Conservation (phyloP, 2,888 invertebrate genomes). For the Sacculina carcini region DNA sequence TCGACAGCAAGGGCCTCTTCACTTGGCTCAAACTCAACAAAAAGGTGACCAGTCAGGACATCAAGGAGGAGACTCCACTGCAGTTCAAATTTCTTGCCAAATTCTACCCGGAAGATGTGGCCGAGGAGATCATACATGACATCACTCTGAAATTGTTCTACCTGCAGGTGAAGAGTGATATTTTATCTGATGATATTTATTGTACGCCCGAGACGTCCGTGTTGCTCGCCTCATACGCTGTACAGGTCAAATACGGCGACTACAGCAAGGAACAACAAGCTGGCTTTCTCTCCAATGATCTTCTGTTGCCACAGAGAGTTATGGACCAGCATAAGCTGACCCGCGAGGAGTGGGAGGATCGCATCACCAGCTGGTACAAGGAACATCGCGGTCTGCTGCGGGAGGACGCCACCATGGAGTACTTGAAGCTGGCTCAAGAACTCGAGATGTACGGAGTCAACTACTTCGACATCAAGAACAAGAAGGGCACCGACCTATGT, state of each 20-base stretch:
- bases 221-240: slow-evolving; percentile 87
- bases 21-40: slow-evolving; percentile 99
- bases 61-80: slow-evolving; percentile 91
- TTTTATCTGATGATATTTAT: slow-evolving; percentile 93
- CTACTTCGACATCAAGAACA: slow-evolving; percentile 98
- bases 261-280: slow-evolving; percentile 47
- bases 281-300: slow-evolving; percentile 37
- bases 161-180: slow-evolving; percentile 81
- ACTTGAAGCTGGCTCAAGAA: slow-evolving; percentile 85
- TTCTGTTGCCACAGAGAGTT: slow-evolving; percentile 75
- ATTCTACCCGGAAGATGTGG: slow-evolving; percentile 98
- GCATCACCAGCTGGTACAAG: slow-evolving; percentile 95
- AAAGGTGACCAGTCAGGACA: slow-evolving; percentile 97
- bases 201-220: slow-evolving; percentile 98
- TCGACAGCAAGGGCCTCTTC: slow-evolving; percentile 86
- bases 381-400: slow-evolving; percentile 40
- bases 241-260: slow-evolving; percentile 93
- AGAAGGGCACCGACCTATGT: slow-evolving; percentile 94
- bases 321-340: slow-evolving; percentile 97
- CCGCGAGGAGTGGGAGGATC: slow-evolving; percentile 93
- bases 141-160: slow-evolving; percentile 86
- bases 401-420: slow-evolving; percentile 99
- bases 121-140: slow-evolving; percentile 96
- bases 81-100: slow-evolving; percentile 99
- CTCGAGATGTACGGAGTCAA: slow-evolving; percentile 97